Evolutionary conservation across 2,113 vertebrate genomes (phyloP), one percentile per base, ranked within the genome.

Genomic region (Cygnus atratus): DNA sequence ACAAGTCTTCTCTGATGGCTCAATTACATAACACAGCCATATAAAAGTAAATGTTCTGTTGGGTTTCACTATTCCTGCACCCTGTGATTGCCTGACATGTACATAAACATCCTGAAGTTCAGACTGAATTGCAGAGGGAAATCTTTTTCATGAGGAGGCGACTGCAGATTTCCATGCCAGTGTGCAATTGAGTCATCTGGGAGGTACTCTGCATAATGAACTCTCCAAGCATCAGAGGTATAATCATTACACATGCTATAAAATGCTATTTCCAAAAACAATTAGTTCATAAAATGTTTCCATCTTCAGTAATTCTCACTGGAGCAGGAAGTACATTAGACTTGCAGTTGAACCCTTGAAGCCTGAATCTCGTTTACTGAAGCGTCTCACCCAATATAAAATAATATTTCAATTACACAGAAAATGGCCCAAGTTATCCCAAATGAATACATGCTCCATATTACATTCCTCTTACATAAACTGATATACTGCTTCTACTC

Each of bases 241-340:
- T 87, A 82, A 84, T 70, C 52, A 91, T 72, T 0, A 7, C 70
- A 50, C 5, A 8, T 55, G 33, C 78, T 92, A 65, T 28, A 87
- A 92, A 92, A 72, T 59, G 41, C 16, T 90, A 57, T 58, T 87
- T 90, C 76, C 57, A 65, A 62, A 75, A 81, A 90, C 62, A 92
- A 93, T 63, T 70, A 75, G 37, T 67, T 68, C 33, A 84, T 75
- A 44, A 92, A 87, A 86, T 63, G 16, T 68, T 92, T 90, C 90
- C 73, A 91, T 84, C 77, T 91, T 91, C 12, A 82, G 81, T 54
- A 87, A 76, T 91, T 95, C 95, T 84, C 44, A 87, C 57, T 73
- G 74, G 57, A 87, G 78, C 58, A 61, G 35, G 81, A 92, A 91
- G 58, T n/a, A 68, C 48, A 59, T 73, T 46, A 79, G 70, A 68